phyloP scores from a whole-genome alignment of 2,797 vertebrate genomes.

The Dryobates pubescens region DNA sequence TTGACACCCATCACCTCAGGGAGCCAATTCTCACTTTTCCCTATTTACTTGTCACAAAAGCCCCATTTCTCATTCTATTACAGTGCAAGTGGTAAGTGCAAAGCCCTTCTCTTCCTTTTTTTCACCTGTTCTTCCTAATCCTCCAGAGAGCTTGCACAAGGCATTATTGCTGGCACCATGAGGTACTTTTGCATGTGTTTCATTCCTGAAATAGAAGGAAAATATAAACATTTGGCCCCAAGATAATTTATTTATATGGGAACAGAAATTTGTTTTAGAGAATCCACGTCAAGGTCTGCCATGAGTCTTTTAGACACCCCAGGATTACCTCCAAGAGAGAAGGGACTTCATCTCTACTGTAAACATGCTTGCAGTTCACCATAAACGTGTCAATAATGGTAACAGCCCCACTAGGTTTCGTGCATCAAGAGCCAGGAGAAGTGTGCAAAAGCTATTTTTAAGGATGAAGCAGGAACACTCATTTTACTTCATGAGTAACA shows the following conservation, averaged over 20 bases:
- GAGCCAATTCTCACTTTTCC: conserved; percentile 1
- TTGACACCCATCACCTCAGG: conserved; percentile 17
- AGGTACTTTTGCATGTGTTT: conserved; percentile 19
- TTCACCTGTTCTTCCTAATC: background rate
- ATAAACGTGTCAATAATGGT: conserved; percentile 54
- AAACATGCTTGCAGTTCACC: conserved; percentile 5
- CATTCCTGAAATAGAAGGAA: conserved; percentile 25
- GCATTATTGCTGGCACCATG: background rate
- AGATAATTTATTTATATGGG: conserved; percentile 47
- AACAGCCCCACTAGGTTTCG: conserved; percentile 38
- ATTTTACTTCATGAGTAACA: conserved; percentile 9
- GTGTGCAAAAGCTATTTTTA: background rate
- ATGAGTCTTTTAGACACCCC: conserved; percentile 31
- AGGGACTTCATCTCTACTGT: conserved; percentile 40
- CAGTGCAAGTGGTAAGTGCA: background rate
- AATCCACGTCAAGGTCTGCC: conserved; percentile 22
- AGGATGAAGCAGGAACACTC: conserved; percentile 7
- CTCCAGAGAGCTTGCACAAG: background rate
- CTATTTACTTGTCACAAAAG: conserved; percentile 16
- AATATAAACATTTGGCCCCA: background rate
- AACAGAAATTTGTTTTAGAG: conserved; percentile 44
- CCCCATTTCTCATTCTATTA: background rate
- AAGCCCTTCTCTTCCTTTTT: background rate
- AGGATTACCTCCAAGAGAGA: conserved; percentile 51
- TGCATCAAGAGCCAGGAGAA: conserved; percentile 30